A percentile compares a stretch with the other conserved stretches of the same genome.
These are phyloP conservation scores for Potamarius usumacintae DNA, from an alignment of 2,113 vertebrate genomes.

Conservation along the genomic window DNA sequence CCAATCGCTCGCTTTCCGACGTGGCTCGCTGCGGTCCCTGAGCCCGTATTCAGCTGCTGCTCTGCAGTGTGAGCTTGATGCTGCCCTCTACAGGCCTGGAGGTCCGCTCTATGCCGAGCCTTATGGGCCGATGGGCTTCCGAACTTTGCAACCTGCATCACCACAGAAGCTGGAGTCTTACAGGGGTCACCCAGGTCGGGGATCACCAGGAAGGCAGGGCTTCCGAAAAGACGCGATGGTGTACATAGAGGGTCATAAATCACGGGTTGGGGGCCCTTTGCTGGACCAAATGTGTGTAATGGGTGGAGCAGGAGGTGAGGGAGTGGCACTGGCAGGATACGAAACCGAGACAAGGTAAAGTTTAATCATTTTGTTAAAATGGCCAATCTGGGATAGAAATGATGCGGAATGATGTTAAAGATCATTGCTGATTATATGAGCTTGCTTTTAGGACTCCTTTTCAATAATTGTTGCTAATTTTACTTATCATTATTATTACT, in stretches of 20 bases:
- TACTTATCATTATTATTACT: background rate
- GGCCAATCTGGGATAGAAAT: background rate
- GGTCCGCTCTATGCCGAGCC: slow-evolving; percentile 84
- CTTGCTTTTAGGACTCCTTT: background rate
- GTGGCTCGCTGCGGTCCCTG: slow-evolving; percentile 85
- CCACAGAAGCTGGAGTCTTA: slow-evolving; percentile 92
- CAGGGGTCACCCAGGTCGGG: slow-evolving; percentile 81
- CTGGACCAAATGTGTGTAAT: slow-evolving; percentile 84
- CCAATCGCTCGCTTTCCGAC: slow-evolving; percentile 80
- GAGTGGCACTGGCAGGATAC: slow-evolving; percentile 73
- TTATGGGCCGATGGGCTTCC: slow-evolving; percentile 82
- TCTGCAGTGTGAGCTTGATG: slow-evolving; percentile 90
- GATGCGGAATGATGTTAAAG: background rate
- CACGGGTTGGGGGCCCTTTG: slow-evolving; percentile 71
- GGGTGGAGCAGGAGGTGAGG: slow-evolving; percentile 77
- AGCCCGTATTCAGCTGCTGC: slow-evolving; percentile 92
- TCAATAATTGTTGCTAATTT: background rate
- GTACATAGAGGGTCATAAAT: slow-evolving; percentile 88
- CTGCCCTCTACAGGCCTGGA: slow-evolving; percentile 86
- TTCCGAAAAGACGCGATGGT: slow-evolving; percentile 89
- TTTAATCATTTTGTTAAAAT: background rate
- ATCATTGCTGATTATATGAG: background rate
- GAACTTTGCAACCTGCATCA: slow-evolving; percentile 83
- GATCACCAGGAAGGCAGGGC: slow-evolving; percentile 89
- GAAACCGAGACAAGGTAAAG: slow-evolving; percentile 89